Conservation (phyloP, 2,113 vertebrate genomes). For the Marmota flaviventris region DNA sequence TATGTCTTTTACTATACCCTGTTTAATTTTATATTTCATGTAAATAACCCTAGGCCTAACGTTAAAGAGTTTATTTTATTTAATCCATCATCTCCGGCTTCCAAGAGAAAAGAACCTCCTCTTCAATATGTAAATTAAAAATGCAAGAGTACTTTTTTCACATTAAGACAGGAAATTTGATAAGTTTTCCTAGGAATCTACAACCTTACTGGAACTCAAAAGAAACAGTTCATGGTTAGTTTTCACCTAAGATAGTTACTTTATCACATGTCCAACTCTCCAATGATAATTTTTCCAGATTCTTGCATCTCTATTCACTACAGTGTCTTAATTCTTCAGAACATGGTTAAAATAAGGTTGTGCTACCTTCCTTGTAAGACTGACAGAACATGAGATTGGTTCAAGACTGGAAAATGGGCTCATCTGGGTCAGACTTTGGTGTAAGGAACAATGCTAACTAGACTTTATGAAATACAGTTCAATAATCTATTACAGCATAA, state of each 20-base stretch:
- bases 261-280: neutral
- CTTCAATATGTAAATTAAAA: neutral
- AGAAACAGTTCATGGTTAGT: neutral
- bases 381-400: neutral
- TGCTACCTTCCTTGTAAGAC: neutral
- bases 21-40: neutral
- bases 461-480: neutral
- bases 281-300: neutral
- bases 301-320: neutral
- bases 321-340: neutral
- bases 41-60: neutral
- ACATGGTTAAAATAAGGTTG: neutral
- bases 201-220: neutral
- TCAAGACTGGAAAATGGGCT: neutral
- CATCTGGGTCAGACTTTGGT: neutral
- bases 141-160: neutral
- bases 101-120: neutral
- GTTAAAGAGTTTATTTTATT: conserved; percentile 16
- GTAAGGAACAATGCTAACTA: neutral
- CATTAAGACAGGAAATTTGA: neutral
- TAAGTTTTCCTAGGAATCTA: neutral
- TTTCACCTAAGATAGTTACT: neutral
- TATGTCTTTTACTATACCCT: neutral
- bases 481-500: neutral
- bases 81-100: neutral